Percentiles rank a stretch among this genome's conserved stretches.
phyloP scores from a whole-genome alignment of 2,888 invertebrate genomes.

The Drosophila mulleri region DNA sequence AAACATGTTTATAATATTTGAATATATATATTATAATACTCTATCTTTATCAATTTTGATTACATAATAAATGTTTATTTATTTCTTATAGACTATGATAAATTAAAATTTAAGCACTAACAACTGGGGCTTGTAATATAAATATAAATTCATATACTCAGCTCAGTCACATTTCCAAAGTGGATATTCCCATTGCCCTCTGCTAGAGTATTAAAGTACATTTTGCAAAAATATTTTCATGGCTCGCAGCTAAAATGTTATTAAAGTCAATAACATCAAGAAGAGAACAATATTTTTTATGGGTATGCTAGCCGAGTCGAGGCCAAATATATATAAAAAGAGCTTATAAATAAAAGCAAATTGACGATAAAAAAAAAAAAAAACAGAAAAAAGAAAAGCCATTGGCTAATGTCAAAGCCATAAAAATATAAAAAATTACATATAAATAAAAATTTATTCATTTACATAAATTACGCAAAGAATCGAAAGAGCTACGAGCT shows the following conservation, averaged over 20 bases:
- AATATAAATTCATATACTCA: too few species aligned
- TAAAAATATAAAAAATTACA: conserved; percentile 71
- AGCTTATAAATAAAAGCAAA: conserved; percentile 63
- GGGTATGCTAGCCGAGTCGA: conserved; percentile 1
- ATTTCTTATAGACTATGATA: too few species aligned
- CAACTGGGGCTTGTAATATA: too few species aligned
- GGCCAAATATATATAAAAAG: conserved; percentile 59
- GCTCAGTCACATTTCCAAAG: too few species aligned
- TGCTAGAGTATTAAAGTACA: conserved; percentile 21
- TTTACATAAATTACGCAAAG: conserved; percentile 15
- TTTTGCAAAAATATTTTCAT: conserved; percentile 63
- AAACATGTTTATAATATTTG: too few species aligned
- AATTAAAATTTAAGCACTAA: too few species aligned
- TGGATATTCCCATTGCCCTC: too few species aligned
- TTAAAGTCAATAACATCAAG: conserved; percentile 71
- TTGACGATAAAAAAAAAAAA: conserved; percentile 29
- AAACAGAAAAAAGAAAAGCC: conserved; percentile 25
- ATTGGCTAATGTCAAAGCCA: conserved; percentile 56
- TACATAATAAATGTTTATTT: too few species aligned
- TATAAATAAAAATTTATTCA: conserved; percentile 34
- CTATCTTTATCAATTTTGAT: too few species aligned
- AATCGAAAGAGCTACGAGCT: conserved; percentile 37
- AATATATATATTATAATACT: too few species aligned
- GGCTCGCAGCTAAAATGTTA: conserved; percentile 73
- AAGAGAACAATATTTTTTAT: conserved; percentile 44